Evolutionary conservation across 2,888 invertebrate genomes (phyloP).

Genomic region (Himalopsyche anomala): DNA sequence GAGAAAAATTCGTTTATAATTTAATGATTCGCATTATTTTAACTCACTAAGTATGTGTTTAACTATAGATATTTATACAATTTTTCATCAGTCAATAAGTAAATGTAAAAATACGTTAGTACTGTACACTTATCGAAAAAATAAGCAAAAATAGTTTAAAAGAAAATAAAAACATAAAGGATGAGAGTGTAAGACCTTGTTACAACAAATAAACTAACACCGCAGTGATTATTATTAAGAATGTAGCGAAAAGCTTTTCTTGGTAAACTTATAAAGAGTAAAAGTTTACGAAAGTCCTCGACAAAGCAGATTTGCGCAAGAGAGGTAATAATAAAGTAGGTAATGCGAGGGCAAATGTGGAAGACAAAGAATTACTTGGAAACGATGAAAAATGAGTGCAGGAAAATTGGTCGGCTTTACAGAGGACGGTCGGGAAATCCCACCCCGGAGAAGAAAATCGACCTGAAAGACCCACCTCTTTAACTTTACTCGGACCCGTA

Average conservation of each 20-base stretch:
- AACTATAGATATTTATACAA: too few relatives aligned
- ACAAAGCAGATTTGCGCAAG: slow-evolving; percentile 43
- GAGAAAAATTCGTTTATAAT: too few relatives aligned
- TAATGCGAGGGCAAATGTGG: slow-evolving; percentile 40
- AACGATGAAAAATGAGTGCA: slow-evolving; percentile 65
- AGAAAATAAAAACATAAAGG: neutral
- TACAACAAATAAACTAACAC: neutral
- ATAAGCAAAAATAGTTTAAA: too few relatives aligned
- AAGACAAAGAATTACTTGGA: slow-evolving; percentile 57
- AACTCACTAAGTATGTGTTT: too few relatives aligned
- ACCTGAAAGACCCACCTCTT: slow-evolving; percentile 44
- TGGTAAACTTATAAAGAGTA: slow-evolving; percentile 32
- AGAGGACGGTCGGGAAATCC: slow-evolving; percentile 41
- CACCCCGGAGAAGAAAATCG: slow-evolving; percentile 46
- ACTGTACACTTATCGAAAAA: too few relatives aligned
- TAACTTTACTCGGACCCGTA: slow-evolving; percentile 44
- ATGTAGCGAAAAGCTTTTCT: slow-evolving; percentile 16
- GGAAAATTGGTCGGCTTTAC: slow-evolving; percentile 65
- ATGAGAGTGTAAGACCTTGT: neutral
- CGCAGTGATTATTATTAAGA: slow-evolving; percentile 27
- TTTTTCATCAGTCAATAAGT: too few relatives aligned
- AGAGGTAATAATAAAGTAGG: slow-evolving; percentile 42
- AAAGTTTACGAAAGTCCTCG: slow-evolving; percentile 37
- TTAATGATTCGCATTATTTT: too few relatives aligned
- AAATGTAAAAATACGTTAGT: too few relatives aligned